These are phyloP conservation scores for Aphis craccivora DNA, from an alignment of 1,140 invertebrate species.

Conservation along the genomic window DNA sequence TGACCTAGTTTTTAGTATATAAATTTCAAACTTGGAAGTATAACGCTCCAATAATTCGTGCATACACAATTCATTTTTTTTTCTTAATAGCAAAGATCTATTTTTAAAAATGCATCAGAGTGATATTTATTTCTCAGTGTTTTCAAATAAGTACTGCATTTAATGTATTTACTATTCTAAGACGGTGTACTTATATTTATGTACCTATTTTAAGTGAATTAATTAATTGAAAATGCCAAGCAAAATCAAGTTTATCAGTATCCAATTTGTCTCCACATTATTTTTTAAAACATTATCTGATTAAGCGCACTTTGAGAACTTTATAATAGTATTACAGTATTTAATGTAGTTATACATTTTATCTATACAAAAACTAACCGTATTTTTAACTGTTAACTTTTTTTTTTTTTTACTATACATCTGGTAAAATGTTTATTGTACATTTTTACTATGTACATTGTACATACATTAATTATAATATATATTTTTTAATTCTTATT, in stretches of 20 bases:
- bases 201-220: not conserved
- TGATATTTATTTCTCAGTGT: not conserved
- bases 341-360: not conserved
- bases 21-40: not conserved
- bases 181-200: too few relatives aligned
- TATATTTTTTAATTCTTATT: too few relatives aligned
- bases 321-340: not conserved
- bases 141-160: not conserved
- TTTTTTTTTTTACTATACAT: not conserved
- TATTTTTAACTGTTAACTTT: not conserved
- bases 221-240: not conserved
- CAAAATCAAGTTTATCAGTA: not conserved
- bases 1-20: not conserved
- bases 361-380: not conserved
- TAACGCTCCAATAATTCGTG: not conserved
- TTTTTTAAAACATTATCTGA: not conserved
- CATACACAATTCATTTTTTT: not conserved
- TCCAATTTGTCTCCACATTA: not conserved
- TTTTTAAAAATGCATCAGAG: not conserved
- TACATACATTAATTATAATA: too few relatives aligned
- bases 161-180: not conserved
- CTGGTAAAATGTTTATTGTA: not conserved
- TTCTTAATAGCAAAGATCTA: not conserved
- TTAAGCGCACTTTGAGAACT: not conserved
- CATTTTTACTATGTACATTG: not conserved